A percentile compares a stretch with the other conserved stretches of the same genome.
Evolutionary conservation across 2,888 invertebrate species (phyloP).

Genomic region (Drosophila affinis): DNA sequence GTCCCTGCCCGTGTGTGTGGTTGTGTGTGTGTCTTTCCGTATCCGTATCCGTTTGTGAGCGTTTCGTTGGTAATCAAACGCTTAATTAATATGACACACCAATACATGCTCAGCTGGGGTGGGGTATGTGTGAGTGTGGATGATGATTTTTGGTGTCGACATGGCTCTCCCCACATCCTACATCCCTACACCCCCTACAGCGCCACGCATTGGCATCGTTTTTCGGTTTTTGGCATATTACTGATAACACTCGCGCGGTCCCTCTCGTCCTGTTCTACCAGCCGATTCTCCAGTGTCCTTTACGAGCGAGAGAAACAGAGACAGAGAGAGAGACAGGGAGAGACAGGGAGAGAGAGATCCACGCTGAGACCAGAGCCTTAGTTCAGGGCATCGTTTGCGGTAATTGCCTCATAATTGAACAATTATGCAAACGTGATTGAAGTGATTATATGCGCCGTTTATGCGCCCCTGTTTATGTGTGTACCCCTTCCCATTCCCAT

Average conservation of each 20-base stretch:
- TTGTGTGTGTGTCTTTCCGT: not conserved
- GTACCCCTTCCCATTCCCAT: slow-evolving; percentile 29
- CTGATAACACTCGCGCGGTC: slow-evolving; percentile 65
- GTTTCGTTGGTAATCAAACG: slow-evolving; percentile 68
- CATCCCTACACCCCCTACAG: too few relatives aligned
- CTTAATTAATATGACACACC: slow-evolving; percentile 76
- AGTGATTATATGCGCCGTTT: slow-evolving; percentile 73
- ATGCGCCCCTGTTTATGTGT: slow-evolving; percentile 65
- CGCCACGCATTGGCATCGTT: slow-evolving; percentile 46
- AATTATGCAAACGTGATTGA: slow-evolving; percentile 80
- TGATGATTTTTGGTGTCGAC: slow-evolving; percentile 65
- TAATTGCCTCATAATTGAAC: slow-evolving; percentile 78
- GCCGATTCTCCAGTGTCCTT: not conserved
- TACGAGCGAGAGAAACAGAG: not conserved
- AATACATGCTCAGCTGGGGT: slow-evolving; percentile 38
- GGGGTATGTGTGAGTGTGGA: slow-evolving; percentile 38
- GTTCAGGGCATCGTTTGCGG: slow-evolving; percentile 51
- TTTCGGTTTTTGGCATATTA: slow-evolving; percentile 71
- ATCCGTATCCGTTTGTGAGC: not conserved
- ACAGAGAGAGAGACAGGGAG: not conserved
- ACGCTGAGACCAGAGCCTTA: not conserved
- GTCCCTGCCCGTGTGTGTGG: not conserved
- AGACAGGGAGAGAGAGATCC: slow-evolving; percentile 19
- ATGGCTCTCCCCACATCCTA: not conserved
- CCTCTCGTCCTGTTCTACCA: not conserved